Percentiles rank a stretch among this genome's conserved stretches.
Evolutionary conservation across 1,140 invertebrate genomes (phyloP).

Genomic region (Ostrea denselamellosa): DNA sequence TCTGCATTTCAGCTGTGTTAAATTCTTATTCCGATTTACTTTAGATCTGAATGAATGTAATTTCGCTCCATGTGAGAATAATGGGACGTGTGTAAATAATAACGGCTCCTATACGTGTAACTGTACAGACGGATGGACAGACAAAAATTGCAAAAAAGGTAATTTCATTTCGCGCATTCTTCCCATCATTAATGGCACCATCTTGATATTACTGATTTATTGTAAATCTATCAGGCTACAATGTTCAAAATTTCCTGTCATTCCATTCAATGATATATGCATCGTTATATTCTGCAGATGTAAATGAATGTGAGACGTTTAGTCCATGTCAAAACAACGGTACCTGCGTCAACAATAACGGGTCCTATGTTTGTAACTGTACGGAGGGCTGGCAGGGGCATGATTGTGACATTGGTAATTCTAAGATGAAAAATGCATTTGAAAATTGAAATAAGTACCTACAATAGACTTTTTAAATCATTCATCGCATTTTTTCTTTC

Average conservation of each 20-base stretch:
- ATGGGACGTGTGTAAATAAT: slow-evolving; percentile 41
- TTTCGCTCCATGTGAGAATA: slow-evolving; percentile 27
- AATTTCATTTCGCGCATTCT: neutral
- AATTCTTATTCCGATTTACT: slow-evolving; percentile 83
- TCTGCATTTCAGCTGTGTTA: no score
- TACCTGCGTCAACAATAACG: slow-evolving; percentile 45
- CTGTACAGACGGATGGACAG: neutral
- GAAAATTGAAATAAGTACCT: no score
- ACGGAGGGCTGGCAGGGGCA: slow-evolving; percentile 29
- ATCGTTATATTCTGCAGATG: neutral
- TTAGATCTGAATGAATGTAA: slow-evolving; percentile 63
- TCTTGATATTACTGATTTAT: neutral
- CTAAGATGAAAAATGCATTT: neutral
- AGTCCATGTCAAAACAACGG: slow-evolving; percentile 50
- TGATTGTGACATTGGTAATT: slow-evolving; percentile 43
- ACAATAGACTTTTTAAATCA: no score
- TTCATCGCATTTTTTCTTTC: no score
- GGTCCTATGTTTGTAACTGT: slow-evolving; percentile 44
- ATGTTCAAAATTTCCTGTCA: neutral
- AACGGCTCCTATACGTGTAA: slow-evolving; percentile 43
- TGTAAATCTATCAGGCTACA: neutral
- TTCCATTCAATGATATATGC: neutral
- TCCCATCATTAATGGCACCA: neutral
- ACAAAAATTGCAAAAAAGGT: slow-evolving; percentile 33
- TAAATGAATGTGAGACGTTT: neutral